Evolutionary conservation across 2,113 vertebrate species (phyloP).

Genomic region (Myrmophylax atrothorax): DNA sequence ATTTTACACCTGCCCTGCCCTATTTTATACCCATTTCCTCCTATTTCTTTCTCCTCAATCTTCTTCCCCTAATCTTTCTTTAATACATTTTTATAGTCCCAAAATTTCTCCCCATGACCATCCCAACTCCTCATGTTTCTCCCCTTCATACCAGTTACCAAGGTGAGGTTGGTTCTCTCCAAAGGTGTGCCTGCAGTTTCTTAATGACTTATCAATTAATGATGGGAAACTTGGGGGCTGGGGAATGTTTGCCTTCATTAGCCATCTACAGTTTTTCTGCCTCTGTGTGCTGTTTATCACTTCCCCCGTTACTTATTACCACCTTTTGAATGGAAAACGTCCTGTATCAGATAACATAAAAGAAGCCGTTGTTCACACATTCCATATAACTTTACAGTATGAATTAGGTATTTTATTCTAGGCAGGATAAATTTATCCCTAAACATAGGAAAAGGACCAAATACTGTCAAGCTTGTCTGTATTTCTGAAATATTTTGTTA

Average conservation of each 20-base stretch:
- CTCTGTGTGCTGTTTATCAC: neutral
- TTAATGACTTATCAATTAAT: neutral
- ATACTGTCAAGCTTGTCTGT: neutral
- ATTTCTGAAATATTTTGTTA: neutral
- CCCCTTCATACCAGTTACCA: neutral
- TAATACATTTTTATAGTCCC: neutral
- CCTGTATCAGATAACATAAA: neutral
- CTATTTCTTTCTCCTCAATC: fast-evolving
- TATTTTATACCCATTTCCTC: neutral
- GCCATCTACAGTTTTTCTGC: neutral
- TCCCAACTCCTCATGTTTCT: neutral
- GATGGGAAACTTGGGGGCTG: fast-evolving
- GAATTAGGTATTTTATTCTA: neutral
- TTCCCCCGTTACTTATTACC: neutral
- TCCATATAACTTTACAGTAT: neutral
- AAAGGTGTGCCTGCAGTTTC: neutral
- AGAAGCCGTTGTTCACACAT: neutral
- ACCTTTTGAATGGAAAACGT: neutral
- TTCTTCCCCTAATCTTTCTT: neutral
- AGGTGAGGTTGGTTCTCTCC: neutral
- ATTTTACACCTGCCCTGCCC: neutral
- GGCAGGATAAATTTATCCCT: neutral
- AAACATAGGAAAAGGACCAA: neutral
- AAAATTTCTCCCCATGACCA: neutral
- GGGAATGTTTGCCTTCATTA: neutral